Evolutionary conservation across 2,113 vertebrate species (phyloP), one percentile per base, ranked within the genome.

Genomic region (Helogale parvula): DNA sequence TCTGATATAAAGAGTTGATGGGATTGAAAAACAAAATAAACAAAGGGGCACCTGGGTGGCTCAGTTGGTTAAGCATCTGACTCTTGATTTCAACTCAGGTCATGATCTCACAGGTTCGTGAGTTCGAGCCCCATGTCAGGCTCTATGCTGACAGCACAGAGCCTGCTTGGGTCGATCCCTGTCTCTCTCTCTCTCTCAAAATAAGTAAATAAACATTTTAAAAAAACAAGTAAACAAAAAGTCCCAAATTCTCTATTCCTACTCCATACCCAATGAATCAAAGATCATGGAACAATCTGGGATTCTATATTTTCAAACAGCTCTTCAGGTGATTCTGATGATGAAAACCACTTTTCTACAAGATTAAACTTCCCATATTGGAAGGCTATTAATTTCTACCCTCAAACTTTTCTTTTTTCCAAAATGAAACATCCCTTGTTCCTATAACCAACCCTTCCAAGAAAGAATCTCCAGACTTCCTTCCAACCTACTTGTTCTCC

Each of bases 311-410:
- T 92, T 93, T 92, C 63, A 90, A 80, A 45, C 80, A 81, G 57
- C 23, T 93, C 65, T 68, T 84, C 16, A 33, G 41, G 27, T 50
- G 69, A 90, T 77, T 90, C 23, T 71, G 45, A 33, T 38, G 10
- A 41, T 68, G 27, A 74, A 93, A 95, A 90, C 47, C 21, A 92
- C 27, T 92, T 95, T 90, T 92, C 66, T 79, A 35, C 4, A 66
- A 93, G 81, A 54, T 82, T 77, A 69, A 92, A n/a, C 50, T 88
- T 81, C 33, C 77, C 85, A 8, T 71, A 60, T 71, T 88, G 91
- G 41, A 96, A 97, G 19, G 52, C 35, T 88, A 71, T 83, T 86
- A 95, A 54, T 83, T 80, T 94, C 38, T 88, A n/a, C 60, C 63
- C 85, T 27, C 35, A 93, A 88, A 65, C n/a, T 72, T 95, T 54